These are phyloP conservation scores for Pteria penguin DNA, from an alignment of 2,888 invertebrate genomes.

Conservation along the genomic window DNA sequence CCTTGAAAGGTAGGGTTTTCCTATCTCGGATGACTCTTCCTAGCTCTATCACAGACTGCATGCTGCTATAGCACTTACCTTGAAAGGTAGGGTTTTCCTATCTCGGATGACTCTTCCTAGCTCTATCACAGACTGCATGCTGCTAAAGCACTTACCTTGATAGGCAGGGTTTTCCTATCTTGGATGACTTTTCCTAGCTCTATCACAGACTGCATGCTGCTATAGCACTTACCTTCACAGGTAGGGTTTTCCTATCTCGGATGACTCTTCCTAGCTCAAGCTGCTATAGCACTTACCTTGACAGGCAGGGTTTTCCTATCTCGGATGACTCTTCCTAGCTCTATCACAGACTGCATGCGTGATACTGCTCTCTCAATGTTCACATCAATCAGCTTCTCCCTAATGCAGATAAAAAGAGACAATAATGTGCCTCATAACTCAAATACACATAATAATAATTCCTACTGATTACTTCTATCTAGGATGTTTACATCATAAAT, in stretches of 20 bases:
- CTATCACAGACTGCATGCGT: slow-evolving; percentile 96
- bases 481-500: no score
- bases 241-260: slow-evolving; percentile 94
- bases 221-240: slow-evolving; percentile 88
- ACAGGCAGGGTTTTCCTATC: slow-evolving; percentile 96
- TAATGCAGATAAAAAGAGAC: slow-evolving; percentile 45
- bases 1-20: slow-evolving; percentile 94
- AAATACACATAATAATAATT: no score
- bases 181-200: background rate
- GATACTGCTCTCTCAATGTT: slow-evolving; percentile 94
- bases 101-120: slow-evolving; percentile 95
- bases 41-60: slow-evolving; percentile 97
- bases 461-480: no score
- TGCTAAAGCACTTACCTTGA: no score
- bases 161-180: background rate
- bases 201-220: no score
- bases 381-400: slow-evolving; percentile 86
- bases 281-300: slow-evolving; percentile 84
- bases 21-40: slow-evolving; percentile 95
- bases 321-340: slow-evolving; percentile 93
- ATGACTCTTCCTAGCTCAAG: slow-evolving; percentile 96
- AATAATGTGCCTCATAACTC: no score
- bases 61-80: no score
- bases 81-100: slow-evolving; percentile 94
- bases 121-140: slow-evolving; percentile 97